Evolutionary conservation across 1,140 invertebrate species (phyloP), one percentile per base, ranked within the genome.

Genomic region (Idris sp.): DNA sequence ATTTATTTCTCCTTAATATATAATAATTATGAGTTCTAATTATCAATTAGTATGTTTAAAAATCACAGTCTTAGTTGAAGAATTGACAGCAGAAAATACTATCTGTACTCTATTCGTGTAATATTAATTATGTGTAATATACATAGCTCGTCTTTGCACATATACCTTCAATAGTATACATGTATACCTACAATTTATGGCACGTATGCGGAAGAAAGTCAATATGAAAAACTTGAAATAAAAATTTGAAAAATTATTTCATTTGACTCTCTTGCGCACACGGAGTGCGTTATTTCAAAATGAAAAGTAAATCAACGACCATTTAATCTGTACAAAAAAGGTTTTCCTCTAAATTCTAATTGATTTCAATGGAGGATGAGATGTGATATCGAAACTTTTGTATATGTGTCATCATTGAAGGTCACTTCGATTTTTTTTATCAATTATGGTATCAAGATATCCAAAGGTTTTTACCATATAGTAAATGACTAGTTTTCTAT

Each of bases 61-160:
- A 86, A 86, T 86, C 84, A 86, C 84, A 86, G 84, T 86, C 84
- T 86, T 86, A 85, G 83, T 86, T 86, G 82, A 86, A 86, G 84
- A 86, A 86, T 85, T 86, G 84, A 86, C 84, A 85, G 84, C 84
- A 84, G 84, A 86, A 86, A 86, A 86, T 85, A 85, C 84, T 85
- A 86, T 85, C 84, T 83, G 79, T 85, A 84, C 72, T 81, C 83
- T 84, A 86, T 83, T 80, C 79, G 71, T 81, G 78, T 83, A 83
- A 74, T 81, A 77, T 78, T 79, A 75, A 76, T 76, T 75, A 79
- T 79, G 73, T 82, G 78, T 67, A 81, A 76, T 77, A 80, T 77
- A 80, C 76, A 79, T 80, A 76, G 72, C 72, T 80, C 77, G 38
- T 78, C 59, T 78, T 76, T 77, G 67, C 67, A 77, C 69, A 71